Conservation (phyloP, 2,888 invertebrate genomes). For the Tetheella fluctuosa region DNA sequence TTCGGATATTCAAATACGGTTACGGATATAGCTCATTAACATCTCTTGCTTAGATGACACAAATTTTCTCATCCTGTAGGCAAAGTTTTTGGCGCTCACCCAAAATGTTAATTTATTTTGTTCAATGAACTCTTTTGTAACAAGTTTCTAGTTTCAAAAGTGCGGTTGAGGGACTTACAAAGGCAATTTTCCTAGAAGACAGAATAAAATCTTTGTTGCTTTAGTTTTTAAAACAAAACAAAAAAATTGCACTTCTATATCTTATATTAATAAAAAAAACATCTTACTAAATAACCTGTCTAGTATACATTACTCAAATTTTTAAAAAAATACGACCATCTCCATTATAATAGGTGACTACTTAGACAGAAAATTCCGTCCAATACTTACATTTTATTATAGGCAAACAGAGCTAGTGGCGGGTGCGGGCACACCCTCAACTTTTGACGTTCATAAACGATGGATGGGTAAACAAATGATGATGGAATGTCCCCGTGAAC, state of each 20-base stretch:
- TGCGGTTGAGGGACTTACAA: slow-evolving; percentile 7
- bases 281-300: no score
- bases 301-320: no score
- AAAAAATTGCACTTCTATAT: no score
- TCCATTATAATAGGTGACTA: no score
- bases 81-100: slow-evolving; percentile 26
- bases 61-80: slow-evolving; percentile 28
- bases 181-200: not conserved
- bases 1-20: not conserved
- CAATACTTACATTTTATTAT: not conserved
- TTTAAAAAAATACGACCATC: no score
- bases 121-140: slow-evolving; percentile 13
- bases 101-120: slow-evolving; percentile 35
- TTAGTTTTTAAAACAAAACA: not conserved
- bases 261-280: not conserved
- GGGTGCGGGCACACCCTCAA: slow-evolving; percentile 46
- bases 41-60: slow-evolving; percentile 18
- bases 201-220: not conserved
- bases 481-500: slow-evolving; percentile 54
- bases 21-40: not conserved
- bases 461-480: slow-evolving; percentile 66
- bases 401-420: slow-evolving; percentile 31
- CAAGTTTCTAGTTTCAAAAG: slow-evolving; percentile 9
- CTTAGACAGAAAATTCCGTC: no score
- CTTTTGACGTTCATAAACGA: slow-evolving; percentile 62